Evolutionary conservation across 30 jellyfish, hydroid and myxozoan genomes (phyloP).

Genomic region (Catostylus mosaicus): DNA sequence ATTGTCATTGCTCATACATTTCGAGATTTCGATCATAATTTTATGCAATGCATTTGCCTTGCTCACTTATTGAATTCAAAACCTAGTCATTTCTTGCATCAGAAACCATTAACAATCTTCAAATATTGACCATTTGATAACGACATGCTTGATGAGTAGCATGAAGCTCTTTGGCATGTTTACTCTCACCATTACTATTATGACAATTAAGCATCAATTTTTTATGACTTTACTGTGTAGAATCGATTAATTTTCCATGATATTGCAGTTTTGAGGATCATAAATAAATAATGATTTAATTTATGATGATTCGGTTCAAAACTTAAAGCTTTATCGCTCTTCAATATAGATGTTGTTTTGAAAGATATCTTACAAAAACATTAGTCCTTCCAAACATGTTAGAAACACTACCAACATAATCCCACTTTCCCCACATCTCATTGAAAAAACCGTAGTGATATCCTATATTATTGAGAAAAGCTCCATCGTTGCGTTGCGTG

Average conservation of each 20-base stretch:
- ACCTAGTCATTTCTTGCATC: neutral
- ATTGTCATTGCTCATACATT: too few species aligned
- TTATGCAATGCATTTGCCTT: neutral
- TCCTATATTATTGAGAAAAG: too few species aligned
- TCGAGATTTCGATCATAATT: neutral
- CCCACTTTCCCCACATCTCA: too few species aligned
- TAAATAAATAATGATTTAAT: constrained; percentile 18
- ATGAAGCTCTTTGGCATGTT: neutral
- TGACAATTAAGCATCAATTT: constrained; percentile 13
- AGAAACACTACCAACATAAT: too few species aligned
- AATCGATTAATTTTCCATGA: constrained; percentile 22
- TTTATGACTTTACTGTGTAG: constrained; percentile 17
- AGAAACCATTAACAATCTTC: neutral
- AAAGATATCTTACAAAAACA: too few species aligned
- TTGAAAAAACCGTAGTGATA: too few species aligned
- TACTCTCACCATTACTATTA: neutral
- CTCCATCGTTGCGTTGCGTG: too few species aligned
- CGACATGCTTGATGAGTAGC: neutral
- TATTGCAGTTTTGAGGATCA: constrained; percentile 14
- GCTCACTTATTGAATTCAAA: neutral
- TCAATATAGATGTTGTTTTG: too few species aligned
- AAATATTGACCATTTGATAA: constrained; percentile 31
- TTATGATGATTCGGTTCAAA: neutral
- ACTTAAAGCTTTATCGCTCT: neutral
- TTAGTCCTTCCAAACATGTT: too few species aligned